These are phyloP conservation scores for Scaptomyza reducta DNA, from an alignment of 2,888 invertebrate species.

Conservation along the genomic window DNA sequence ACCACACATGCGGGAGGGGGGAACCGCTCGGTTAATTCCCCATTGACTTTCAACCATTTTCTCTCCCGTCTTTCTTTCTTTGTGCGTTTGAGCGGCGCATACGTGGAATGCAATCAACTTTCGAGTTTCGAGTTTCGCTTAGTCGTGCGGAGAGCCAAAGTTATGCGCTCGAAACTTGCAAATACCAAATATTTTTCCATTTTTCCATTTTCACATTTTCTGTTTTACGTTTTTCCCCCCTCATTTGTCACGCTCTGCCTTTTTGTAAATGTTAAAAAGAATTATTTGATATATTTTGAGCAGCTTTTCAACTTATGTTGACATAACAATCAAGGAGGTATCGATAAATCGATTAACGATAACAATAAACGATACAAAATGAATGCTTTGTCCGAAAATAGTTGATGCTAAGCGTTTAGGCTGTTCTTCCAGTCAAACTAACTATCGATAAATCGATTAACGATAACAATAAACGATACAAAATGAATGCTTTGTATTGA, in stretches of 20 bases:
- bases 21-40: constrained; percentile 8
- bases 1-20: too few relatives aligned
- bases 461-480: neutral
- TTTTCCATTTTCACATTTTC: constrained; percentile 13
- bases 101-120: constrained; percentile 73
- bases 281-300: neutral
- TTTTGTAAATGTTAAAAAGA: neutral
- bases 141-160: constrained; percentile 21
- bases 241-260: too few relatives aligned
- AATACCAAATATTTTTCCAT: constrained; percentile 30
- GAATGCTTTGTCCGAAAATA: neutral
- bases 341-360: neutral
- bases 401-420: too few relatives aligned
- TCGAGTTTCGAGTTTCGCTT: constrained; percentile 21
- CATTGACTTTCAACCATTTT: neutral
- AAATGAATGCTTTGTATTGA: neutral
- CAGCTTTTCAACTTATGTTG: too few relatives aligned
- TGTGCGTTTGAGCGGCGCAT: constrained; percentile 10
- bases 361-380: neutral
- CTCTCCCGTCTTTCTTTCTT: neutral
- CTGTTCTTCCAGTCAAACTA: too few relatives aligned
- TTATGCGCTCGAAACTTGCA: constrained; percentile 51
- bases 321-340: neutral
- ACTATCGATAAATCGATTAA: neutral
- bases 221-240: too few relatives aligned